Evolutionary conservation across 1,140 invertebrate genomes (phyloP), one percentile per base, ranked within the genome.

Genomic region (Plodia interpunctella): DNA sequence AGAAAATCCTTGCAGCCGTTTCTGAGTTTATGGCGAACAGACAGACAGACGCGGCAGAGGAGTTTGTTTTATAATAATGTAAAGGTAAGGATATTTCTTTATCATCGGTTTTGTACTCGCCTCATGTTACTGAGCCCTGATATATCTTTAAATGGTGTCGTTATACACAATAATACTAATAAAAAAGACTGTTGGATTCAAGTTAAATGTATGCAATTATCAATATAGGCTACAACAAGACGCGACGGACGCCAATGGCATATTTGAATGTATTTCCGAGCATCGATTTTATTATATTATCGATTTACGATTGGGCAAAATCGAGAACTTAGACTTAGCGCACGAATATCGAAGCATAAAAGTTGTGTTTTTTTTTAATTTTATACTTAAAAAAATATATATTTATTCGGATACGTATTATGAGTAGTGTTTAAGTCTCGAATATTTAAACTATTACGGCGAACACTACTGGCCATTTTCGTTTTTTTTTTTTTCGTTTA

Each of bases 361-460:
- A 80, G 75, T 76, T 82, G 76, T 83, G 80, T 83, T 77, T 84
- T 83, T n/a, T n/a, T 87, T 81, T 74, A 83, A 85, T 83, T 87
- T 85, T 87, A 85, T 86, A 86, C 81, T 86, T 84, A 81, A 70
- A 76, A 73, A 80, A 74, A 76, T 86, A 84, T 85, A 76, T 86
- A 84, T 85, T 85, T 87, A 85, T 85, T 85, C 76, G 74, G 69
- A 78, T 79, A 78, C 76, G 80, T 81, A 84, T 78, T 64, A 72
- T 78, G 72, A 75, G 76, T 85, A 85, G 77, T 54, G 52, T 21
- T 18, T 83, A 78, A 77, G 51, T 4, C 13, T 53, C 51, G 73
- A 51, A 56, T 65, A 60, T 50, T 52, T 49, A 60, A 44, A 59
- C 53, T 63, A 56, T 63, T 59, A 28, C 19, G 25, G 28, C 5